These are phyloP conservation scores for Epiblema foenella DNA, from an alignment of 2,888 invertebrate species.

Conservation along the genomic window DNA sequence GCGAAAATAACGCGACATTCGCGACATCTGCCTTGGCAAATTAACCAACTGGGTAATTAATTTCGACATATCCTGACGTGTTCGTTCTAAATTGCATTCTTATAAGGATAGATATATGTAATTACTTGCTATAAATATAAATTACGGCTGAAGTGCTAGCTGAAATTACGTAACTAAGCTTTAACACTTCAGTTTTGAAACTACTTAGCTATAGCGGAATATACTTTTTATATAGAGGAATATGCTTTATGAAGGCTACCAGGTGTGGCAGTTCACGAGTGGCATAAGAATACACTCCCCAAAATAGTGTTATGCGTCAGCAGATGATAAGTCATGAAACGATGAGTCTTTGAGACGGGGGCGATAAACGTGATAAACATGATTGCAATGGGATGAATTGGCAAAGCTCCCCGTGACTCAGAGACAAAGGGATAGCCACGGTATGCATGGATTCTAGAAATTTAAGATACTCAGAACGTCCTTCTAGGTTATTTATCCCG, in stretches of 20 bases:
- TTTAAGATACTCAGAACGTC: conserved; percentile 23
- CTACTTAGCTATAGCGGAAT: neutral
- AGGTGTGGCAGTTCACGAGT: conserved; percentile 56
- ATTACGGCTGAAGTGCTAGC: neutral
- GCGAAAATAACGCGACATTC: conserved; percentile 60
- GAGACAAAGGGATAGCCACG: conserved; percentile 24
- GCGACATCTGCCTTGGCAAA: conserved; percentile 75
- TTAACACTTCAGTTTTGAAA: neutral
- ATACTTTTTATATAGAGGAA: conserved; percentile 6
- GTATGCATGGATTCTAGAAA: conserved; percentile 15
- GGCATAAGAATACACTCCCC: conserved; percentile 54
- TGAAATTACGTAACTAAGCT: conserved; percentile 10
- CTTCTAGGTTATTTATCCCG: conserved; percentile 18
- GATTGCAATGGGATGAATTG: conserved; percentile 62
- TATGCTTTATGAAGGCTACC: conserved; percentile 45
- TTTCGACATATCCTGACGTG: conserved; percentile 53
- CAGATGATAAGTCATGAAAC: conserved; percentile 60
- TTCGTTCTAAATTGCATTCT: conserved; percentile 32
- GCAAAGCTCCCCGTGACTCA: conserved; percentile 68
- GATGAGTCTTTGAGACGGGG: conserved; percentile 69
- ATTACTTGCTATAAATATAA: conserved; percentile 5
- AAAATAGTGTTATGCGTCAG: conserved; percentile 78
- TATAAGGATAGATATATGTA: conserved; percentile 27
- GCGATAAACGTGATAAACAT: conserved; percentile 64
- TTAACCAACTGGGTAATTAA: conserved; percentile 67